phyloP scores from a whole-genome alignment of 2,797 vertebrate species.

The Sorex maritimensis region DNA sequence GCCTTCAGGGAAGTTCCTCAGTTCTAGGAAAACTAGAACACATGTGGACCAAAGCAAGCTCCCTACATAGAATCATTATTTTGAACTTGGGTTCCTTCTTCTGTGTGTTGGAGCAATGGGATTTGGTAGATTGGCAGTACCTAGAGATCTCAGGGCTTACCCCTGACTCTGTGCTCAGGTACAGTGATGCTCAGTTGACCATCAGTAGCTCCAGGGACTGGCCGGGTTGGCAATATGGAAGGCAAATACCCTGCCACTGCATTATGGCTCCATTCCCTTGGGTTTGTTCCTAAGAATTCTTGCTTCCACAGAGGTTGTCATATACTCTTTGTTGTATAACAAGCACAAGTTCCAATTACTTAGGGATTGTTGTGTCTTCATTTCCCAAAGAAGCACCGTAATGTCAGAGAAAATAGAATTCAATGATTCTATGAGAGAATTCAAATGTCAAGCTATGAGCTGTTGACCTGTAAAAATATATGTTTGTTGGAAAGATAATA shows the following conservation, averaged over 20 bases:
- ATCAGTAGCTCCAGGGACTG: too few relatives aligned
- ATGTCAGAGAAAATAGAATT: conserved; percentile 39
- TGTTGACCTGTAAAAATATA: background rate
- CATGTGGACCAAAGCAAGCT: background rate
- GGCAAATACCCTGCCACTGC: too few relatives aligned
- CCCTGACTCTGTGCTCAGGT: too few relatives aligned
- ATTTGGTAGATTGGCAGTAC: too few relatives aligned
- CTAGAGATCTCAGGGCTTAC: too few relatives aligned
- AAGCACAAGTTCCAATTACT: background rate
- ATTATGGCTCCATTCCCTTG: too few relatives aligned
- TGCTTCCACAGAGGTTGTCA: background rate
- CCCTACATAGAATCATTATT: background rate
- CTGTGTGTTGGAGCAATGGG: too few relatives aligned
- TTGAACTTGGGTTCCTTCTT: background rate
- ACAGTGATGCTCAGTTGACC: too few relatives aligned
- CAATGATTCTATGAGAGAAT: background rate
- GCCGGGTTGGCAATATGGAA: too few relatives aligned
- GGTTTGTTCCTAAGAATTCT: background rate
- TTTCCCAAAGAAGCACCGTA: background rate
- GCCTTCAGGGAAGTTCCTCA: background rate
- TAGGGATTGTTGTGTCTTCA: background rate
- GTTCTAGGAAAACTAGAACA: background rate
- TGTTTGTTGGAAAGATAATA: background rate
- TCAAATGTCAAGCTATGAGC: background rate
- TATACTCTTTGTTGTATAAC: background rate